phyloP scores from a whole-genome alignment of 2,797 vertebrate species.

The Pagetopsis macropterus region DNA sequence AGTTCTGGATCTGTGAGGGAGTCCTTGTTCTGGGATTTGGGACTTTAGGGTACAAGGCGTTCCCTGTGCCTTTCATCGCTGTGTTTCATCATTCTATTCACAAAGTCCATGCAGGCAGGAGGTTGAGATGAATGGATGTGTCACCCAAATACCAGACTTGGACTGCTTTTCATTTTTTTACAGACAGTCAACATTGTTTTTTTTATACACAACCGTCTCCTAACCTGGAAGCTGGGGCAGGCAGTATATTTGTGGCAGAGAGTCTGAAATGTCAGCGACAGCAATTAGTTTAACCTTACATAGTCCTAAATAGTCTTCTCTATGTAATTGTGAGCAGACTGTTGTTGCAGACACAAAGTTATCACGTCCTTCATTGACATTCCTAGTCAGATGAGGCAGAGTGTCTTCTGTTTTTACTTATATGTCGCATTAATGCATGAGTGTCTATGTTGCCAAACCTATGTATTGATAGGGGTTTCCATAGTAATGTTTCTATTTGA shows the following conservation, averaged over 20 bases:
- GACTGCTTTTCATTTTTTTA: neutral
- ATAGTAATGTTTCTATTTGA: neutral
- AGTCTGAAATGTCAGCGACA: neutral
- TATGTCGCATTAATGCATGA: slow-evolving; percentile 9
- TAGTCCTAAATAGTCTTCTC: slow-evolving; percentile 1
- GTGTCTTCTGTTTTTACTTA: slow-evolving; percentile 14
- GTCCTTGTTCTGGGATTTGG: neutral
- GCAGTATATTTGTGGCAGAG: neutral
- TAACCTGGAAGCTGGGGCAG: too few species aligned
- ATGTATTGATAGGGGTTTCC: slow-evolving; percentile 22
- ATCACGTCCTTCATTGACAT: slow-evolving; percentile 19
- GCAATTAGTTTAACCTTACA: neutral
- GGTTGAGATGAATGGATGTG: neutral
- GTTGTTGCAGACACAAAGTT: slow-evolving; percentile 7
- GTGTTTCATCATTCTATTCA: neutral
- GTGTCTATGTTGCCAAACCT: too few species aligned
- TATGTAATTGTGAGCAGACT: neutral
- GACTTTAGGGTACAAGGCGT: slow-evolving; percentile 11
- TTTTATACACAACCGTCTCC: neutral
- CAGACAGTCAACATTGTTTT: too few species aligned
- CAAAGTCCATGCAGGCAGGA: neutral
- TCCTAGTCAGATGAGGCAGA: slow-evolving; percentile 28
- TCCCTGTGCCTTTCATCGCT: slow-evolving; percentile 11
- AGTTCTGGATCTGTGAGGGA: slow-evolving; percentile 1
- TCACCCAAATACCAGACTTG: neutral